phyloP scores from a whole-genome alignment of 2,113 vertebrate species.

The Spea bombifrons region DNA sequence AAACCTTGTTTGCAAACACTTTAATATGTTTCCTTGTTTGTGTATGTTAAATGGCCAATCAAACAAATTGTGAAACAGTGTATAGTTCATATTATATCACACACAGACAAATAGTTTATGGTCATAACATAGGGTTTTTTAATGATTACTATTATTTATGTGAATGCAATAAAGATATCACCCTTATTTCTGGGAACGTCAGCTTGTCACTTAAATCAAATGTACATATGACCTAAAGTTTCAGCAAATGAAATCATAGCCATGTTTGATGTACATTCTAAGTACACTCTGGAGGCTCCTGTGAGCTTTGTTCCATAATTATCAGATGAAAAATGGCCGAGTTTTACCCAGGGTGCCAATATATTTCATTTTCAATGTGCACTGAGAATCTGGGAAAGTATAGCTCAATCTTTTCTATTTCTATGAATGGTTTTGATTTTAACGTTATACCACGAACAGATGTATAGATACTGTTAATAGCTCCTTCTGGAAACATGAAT shows the following conservation, averaged over 20 bases:
- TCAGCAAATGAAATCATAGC: conserved; percentile 62
- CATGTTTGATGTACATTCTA: conserved; percentile 63
- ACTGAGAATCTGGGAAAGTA: conserved; percentile 61
- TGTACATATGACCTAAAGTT: conserved; percentile 57
- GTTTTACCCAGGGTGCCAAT: conserved; percentile 64
- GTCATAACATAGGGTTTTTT: conserved; percentile 5
- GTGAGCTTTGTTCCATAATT: conserved; percentile 64
- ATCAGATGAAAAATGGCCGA: conserved; percentile 67
- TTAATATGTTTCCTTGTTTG: too few relatives aligned
- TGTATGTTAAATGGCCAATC: too few relatives aligned
- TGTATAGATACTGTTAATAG: conserved; percentile 71
- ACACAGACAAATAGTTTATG: neutral
- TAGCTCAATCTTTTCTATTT: conserved; percentile 51
- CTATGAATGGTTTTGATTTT: conserved; percentile 69
- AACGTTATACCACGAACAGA: conserved; percentile 76
- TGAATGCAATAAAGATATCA: conserved; percentile 32
- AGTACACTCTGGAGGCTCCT: conserved; percentile 62
- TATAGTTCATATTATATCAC: too few relatives aligned
- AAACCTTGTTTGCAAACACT: too few relatives aligned
- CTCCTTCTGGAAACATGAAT: conserved; percentile 77
- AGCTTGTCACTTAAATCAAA: conserved; percentile 31
- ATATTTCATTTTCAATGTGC: conserved; percentile 59
- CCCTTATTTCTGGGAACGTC: conserved; percentile 29
- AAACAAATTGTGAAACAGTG: too few relatives aligned
- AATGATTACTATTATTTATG: conserved; percentile 13